Evolutionary conservation across 2,888 invertebrate species (phyloP).

Genomic region (Lottia gigantea): DNA sequence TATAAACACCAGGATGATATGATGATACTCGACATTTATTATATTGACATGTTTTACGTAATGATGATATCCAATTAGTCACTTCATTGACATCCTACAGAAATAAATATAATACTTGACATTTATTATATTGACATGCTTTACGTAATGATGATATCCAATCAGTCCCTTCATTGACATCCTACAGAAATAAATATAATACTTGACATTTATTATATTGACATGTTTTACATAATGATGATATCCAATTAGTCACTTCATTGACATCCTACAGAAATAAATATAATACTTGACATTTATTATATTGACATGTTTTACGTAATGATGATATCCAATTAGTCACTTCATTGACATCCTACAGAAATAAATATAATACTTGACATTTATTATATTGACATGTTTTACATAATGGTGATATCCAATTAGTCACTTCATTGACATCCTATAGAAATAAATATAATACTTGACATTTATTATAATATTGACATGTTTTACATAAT

Average conservation of each 20-base stretch:
- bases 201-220: conserved; percentile 37
- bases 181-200: conserved; percentile 30
- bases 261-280: background rate
- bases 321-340: no score
- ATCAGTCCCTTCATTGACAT: no score
- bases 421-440: conserved; percentile 48
- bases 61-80: conserved; percentile 50
- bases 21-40: conserved; percentile 40
- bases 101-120: background rate
- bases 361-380: conserved; percentile 39
- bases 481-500: conserved; percentile 46
- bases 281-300: conserved; percentile 38
- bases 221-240: conserved; percentile 44
- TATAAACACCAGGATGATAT: conserved; percentile 49
- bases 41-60: conserved; percentile 46
- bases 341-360: conserved; percentile 41
- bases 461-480: conserved; percentile 40
- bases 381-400: conserved; percentile 43
- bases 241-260: conserved; percentile 29
- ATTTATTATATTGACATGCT: background rate
- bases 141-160: no score
- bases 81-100: conserved; percentile 44
- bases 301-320: conserved; percentile 44
- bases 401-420: conserved; percentile 52
- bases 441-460: conserved; percentile 35